phyloP scores from a whole-genome alignment of 2,888 invertebrate species.

The Omphaloscelis lunosa region DNA sequence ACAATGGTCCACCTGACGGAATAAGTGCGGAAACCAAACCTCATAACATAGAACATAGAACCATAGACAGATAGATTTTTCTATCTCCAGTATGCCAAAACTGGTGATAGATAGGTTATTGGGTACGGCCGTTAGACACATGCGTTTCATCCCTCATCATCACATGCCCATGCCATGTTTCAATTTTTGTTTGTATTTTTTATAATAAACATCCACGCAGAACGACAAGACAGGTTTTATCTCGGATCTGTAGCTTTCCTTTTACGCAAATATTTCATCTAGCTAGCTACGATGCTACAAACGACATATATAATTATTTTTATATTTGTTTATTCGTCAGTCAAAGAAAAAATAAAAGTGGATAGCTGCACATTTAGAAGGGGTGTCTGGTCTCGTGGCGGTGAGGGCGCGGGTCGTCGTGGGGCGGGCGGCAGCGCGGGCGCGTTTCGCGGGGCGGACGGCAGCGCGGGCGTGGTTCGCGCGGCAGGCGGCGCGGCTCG shows the following conservation, averaged over 20 bases:
- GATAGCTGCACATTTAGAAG: constrained; percentile 20
- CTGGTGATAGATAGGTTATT: no score
- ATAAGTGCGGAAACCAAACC: no score
- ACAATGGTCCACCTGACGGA: no score
- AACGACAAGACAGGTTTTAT: background rate
- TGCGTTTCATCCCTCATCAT: background rate
- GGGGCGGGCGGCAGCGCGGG: constrained; percentile 24
- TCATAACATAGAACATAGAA: no score
- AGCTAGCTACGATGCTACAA: constrained; percentile 39
- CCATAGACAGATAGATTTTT: no score
- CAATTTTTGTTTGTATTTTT: no score
- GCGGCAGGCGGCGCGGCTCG: constrained; percentile 47
- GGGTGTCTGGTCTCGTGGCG: constrained; percentile 32
- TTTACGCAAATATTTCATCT: background rate
- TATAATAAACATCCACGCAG: background rate
- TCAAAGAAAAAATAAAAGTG: constrained; percentile 62
- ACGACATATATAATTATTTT: constrained; percentile 13
- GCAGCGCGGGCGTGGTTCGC: constrained; percentile 19
- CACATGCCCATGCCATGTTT: background rate
- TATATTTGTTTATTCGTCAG: constrained; percentile 60
- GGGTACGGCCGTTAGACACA: background rate
- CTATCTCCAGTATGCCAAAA: no score
- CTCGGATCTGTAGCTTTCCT: background rate
- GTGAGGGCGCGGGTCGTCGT: constrained; percentile 34
- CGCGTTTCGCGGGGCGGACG: constrained; percentile 36